A percentile compares a stretch with the other conserved stretches of the same genome.
phyloP scores from a whole-genome alignment of 2,797 vertebrate species.

The Chrosomus eos region DNA sequence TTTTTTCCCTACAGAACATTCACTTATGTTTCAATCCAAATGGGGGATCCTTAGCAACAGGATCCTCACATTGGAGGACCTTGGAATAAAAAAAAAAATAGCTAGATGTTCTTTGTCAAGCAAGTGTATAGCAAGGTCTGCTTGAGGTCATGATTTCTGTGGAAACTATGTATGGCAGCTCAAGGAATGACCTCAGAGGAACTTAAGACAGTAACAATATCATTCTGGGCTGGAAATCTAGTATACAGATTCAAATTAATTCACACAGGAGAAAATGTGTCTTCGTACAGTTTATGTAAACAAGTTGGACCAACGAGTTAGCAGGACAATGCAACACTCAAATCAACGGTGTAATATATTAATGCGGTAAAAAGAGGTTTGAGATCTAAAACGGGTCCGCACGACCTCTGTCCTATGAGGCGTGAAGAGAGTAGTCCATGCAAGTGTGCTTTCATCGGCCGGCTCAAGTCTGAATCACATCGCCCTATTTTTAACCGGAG shows the following conservation, averaged over 20 bases:
- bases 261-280: not conserved
- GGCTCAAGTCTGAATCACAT: constrained; percentile 33
- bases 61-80: not conserved
- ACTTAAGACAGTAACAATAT: constrained; percentile 8
- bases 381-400: not conserved
- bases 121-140: not conserved
- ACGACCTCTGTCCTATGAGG: constrained; percentile 10
- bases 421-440: not conserved
- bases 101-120: not conserved
- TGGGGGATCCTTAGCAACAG: not conserved
- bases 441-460: constrained; percentile 24
- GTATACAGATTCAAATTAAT: not conserved
- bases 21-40: no score
- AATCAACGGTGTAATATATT: not conserved
- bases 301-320: not conserved
- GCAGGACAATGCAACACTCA: not conserved
- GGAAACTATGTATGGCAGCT: constrained; percentile 22
- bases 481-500: constrained; percentile 57
- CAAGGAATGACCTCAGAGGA: not conserved
- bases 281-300: constrained; percentile 1
- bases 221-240: not conserved
- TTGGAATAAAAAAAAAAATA: not conserved
- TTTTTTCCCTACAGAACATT: no score
- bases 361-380: not conserved
- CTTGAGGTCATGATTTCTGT: constrained; percentile 6